Base-by-base conservation (phyloP, 2,888 invertebrate species). In the Nephrotoma guestfalica region DNA sequence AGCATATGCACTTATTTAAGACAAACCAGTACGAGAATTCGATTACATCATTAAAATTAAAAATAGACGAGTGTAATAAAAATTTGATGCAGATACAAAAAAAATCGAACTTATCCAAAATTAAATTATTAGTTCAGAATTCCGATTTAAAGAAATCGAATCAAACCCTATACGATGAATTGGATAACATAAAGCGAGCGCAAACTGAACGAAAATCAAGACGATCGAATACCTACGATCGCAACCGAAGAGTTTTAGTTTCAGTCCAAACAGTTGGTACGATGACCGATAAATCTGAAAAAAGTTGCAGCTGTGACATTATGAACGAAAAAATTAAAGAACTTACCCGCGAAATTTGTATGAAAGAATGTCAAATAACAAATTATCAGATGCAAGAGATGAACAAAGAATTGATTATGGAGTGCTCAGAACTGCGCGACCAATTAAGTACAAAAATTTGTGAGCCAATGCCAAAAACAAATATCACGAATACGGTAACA, bases 1-100 rank as follows among this genome's bases (percentile, higher is more conserved):
- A 88, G 30, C 86, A 87, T 86, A 87, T 88, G 87, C 87, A 88
- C 71, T 41, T 87, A 42, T 87, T 45, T 85, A 88, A 88, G 85
- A 87, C 86, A 4, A 87, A 47, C 41, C 86, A 88, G 41, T 84
- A 7, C 15, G 84, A 84, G 41, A 5, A 6, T n/a, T n/a, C 41
- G 42, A 3, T 84, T 11, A 84, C n/a, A 84, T 4, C 6, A 5
- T 84, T 84, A n/a, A 84, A 41, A 15, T 7, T 5, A 15, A 84
- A 84, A 84, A 7, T 41, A 9, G 42, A 84, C 3, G 84, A 84
- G 1, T 15, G n/a, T 4, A 41, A 84, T 7, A 84, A 6, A 2
- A 41, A 84, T 41, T n/a, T 15, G 11, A 84, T 41, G 13, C 41
- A 84, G 6, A 0, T 42, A 15, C n/a, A 41, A 41, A 84, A 41